These are phyloP conservation scores for Vidua macroura DNA, from an alignment of 2,113 vertebrate species.

Conservation along the genomic window DNA sequence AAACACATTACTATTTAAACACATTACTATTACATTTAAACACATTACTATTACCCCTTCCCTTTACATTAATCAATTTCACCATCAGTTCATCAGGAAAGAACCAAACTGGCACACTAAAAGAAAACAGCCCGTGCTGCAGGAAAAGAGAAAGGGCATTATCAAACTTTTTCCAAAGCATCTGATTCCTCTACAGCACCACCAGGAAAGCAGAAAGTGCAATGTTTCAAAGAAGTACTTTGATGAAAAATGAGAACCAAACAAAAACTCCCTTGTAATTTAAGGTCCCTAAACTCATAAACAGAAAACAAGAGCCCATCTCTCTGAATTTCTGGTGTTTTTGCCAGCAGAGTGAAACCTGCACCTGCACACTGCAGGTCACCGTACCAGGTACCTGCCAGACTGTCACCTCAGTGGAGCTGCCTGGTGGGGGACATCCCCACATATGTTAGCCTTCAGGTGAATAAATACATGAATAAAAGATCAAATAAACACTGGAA, in stretches of 20 bases:
- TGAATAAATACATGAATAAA: background rate
- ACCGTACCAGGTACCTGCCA: background rate
- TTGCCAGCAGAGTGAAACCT: background rate
- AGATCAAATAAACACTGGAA: background rate
- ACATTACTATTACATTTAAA: background rate
- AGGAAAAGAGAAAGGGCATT: background rate
- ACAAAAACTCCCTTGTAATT: background rate
- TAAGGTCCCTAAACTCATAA: background rate
- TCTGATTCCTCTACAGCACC: background rate
- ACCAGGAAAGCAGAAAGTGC: background rate
- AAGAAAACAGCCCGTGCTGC: background rate
- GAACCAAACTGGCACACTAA: background rate
- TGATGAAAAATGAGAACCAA: background rate
- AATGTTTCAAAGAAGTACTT: background rate
- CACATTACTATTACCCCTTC: background rate
- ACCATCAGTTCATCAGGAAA: background rate
- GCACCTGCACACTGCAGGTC: rapidly evolving
- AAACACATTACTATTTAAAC: background rate
- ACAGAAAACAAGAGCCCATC: background rate
- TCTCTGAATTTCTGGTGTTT: background rate
- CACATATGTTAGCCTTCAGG: background rate
- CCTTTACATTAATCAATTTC: background rate
- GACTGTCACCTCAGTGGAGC: rapidly evolving
- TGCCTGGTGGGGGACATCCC: background rate
- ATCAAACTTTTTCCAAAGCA: background rate